Conservation (phyloP, 2,113 vertebrate species). For the Oriolus oriolus region DNA sequence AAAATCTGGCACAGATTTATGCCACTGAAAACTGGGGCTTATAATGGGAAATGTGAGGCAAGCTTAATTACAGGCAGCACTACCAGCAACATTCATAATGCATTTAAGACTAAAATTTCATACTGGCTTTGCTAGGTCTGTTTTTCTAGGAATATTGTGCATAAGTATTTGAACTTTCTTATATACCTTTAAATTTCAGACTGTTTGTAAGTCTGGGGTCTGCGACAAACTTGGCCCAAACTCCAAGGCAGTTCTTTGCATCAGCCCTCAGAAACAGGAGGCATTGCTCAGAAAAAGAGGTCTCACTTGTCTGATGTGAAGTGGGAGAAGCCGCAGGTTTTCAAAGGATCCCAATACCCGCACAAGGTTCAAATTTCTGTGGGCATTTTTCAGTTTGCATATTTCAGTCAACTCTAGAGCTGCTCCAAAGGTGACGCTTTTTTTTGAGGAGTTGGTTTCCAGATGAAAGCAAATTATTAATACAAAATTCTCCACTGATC, state of each 20-base stretch:
- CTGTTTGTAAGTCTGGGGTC: background rate
- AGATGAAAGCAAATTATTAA: background rate
- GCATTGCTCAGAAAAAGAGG: background rate
- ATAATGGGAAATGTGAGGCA: slow-evolving; percentile 55
- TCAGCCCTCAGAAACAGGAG: background rate
- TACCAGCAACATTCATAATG: background rate
- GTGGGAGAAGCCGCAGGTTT: background rate
- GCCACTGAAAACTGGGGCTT: slow-evolving; percentile 30
- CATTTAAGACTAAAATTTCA: slow-evolving; percentile 30
- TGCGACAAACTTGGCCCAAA: background rate
- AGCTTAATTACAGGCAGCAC: slow-evolving; percentile 33
- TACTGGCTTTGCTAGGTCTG: background rate
- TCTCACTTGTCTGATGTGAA: background rate
- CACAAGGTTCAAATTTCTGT: background rate
- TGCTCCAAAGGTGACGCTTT: background rate
- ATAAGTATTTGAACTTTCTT: background rate
- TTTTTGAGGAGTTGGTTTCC: background rate
- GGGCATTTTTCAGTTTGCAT: background rate
- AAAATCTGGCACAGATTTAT: slow-evolving; percentile 35
- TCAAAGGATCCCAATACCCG: background rate
- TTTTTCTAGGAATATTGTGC: slow-evolving; percentile 45
- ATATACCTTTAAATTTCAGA: background rate
- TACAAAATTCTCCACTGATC: background rate
- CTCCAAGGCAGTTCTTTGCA: background rate
- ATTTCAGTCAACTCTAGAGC: background rate